These are phyloP conservation scores for Cnemophilus loriae DNA, from an alignment of 2,113 vertebrate genomes.

Conservation along the genomic window DNA sequence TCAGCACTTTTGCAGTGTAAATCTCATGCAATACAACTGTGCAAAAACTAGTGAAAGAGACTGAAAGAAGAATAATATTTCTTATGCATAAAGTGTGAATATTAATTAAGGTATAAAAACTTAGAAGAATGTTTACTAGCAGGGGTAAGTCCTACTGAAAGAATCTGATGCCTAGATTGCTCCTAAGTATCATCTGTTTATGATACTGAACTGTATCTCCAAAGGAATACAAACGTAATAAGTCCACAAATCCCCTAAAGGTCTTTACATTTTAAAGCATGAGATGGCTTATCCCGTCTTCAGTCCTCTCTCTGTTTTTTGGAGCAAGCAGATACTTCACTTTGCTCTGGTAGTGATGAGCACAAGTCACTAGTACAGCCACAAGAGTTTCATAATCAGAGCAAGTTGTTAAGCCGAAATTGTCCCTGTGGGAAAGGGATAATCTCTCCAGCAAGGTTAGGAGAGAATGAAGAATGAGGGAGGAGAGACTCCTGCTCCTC, in stretches of 20 bases:
- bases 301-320: not conserved
- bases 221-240: not conserved
- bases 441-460: not conserved
- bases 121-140: not conserved
- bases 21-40: not conserved
- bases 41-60: not conserved
- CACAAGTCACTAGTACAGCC: not conserved
- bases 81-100: not conserved
- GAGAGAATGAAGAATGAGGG: not conserved
- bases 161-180: not conserved
- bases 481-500: not conserved
- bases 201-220: not conserved
- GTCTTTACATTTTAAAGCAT: not conserved
- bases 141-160: not conserved
- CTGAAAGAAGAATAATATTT: not conserved
- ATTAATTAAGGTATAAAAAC: not conserved
- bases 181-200: not conserved
- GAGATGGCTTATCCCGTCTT: not conserved
- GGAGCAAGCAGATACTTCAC: not conserved
- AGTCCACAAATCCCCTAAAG: not conserved
- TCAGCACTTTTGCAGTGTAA: not conserved
- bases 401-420: not conserved
- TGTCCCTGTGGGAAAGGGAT: not conserved
- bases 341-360: not conserved
- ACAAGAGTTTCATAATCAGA: not conserved